Evolutionary conservation across 2,888 invertebrate species (phyloP).

Genomic region (Tachystola acroxantha): DNA sequence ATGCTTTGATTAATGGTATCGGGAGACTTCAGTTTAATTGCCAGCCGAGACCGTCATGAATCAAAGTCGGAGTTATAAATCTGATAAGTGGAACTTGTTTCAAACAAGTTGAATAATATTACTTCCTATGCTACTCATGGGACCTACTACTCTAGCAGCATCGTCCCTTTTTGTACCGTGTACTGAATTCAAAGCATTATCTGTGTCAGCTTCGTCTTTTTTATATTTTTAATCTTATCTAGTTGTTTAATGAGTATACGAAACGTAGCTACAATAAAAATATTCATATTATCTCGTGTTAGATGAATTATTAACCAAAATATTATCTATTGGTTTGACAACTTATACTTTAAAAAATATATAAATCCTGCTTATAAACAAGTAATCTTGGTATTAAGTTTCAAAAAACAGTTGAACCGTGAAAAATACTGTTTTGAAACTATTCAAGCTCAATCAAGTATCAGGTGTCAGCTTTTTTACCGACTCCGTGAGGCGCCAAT

Average conservation of each 20-base stretch:
- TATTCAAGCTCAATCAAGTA: constrained; percentile 50
- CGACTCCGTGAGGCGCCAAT: constrained; percentile 51
- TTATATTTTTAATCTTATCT: constrained; percentile 46
- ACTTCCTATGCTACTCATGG: constrained; percentile 32
- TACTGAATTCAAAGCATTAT: constrained; percentile 12
- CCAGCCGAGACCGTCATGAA: constrained; percentile 65
- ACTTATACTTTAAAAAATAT: constrained; percentile 13
- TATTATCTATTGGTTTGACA: background rate
- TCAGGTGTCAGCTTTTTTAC: constrained; percentile 45
- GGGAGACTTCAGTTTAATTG: constrained; percentile 65
- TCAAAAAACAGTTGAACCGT: constrained; percentile 40
- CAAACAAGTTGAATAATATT: constrained; percentile 37
- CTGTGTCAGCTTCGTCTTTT: constrained; percentile 29
- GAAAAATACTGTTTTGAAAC: constrained; percentile 50
- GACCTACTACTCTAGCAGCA: constrained; percentile 5
- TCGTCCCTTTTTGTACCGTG: constrained; percentile 11
- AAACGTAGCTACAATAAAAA: constrained; percentile 32
- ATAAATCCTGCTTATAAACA: constrained; percentile 24
- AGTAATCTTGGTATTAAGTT: constrained; percentile 31
- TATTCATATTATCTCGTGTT: constrained; percentile 34
- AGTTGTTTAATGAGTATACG: constrained; percentile 35
- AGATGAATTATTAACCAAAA: constrained; percentile 14
- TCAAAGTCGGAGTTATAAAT: constrained; percentile 68
- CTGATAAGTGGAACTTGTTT: constrained; percentile 64
- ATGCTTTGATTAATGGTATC: constrained; percentile 72